These are phyloP conservation scores for Thamnophis sirtalis DNA, from an alignment of 2,113 vertebrate species.

Conservation along the genomic window DNA sequence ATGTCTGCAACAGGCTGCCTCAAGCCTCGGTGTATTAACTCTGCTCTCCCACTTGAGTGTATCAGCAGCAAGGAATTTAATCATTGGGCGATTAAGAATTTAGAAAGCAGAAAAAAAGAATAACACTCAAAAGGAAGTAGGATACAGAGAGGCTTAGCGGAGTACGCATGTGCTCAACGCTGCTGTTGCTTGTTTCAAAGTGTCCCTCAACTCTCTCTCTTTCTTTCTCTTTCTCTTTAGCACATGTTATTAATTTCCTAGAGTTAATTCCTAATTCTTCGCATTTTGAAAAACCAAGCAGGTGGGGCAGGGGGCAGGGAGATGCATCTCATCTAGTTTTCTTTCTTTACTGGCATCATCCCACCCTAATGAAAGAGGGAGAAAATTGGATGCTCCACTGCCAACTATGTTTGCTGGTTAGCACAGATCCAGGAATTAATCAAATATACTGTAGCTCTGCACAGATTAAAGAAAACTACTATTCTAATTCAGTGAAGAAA, in stretches of 20 bases:
- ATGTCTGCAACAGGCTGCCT: constrained; percentile 42
- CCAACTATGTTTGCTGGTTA: background rate
- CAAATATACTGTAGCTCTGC: background rate
- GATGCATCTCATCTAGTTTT: background rate
- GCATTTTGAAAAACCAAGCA: background rate
- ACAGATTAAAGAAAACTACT: background rate
- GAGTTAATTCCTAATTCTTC: background rate
- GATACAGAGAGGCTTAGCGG: background rate
- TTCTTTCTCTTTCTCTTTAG: too few relatives aligned
- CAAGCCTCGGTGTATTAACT: constrained; percentile 43
- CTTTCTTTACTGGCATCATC: background rate
- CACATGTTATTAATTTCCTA: background rate
- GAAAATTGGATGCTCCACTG: background rate
- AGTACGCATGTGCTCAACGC: background rate
- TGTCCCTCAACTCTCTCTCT: background rate
- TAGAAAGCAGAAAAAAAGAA: constrained; percentile 56
- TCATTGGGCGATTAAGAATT: constrained; percentile 44
- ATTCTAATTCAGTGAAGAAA: background rate
- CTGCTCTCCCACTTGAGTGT: constrained; percentile 37
- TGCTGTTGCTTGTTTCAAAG: background rate
- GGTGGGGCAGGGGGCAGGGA: background rate
- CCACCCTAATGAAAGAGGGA: background rate
- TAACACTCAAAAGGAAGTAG: constrained; percentile 32
- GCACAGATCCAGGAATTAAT: background rate
- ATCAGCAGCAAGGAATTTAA: constrained; percentile 56